A percentile compares a stretch with the other conserved stretches of the same genome.
These are phyloP conservation scores for Reinhardtius hippoglossoides DNA, from an alignment of 2,113 vertebrate species.

Conservation along the genomic window DNA sequence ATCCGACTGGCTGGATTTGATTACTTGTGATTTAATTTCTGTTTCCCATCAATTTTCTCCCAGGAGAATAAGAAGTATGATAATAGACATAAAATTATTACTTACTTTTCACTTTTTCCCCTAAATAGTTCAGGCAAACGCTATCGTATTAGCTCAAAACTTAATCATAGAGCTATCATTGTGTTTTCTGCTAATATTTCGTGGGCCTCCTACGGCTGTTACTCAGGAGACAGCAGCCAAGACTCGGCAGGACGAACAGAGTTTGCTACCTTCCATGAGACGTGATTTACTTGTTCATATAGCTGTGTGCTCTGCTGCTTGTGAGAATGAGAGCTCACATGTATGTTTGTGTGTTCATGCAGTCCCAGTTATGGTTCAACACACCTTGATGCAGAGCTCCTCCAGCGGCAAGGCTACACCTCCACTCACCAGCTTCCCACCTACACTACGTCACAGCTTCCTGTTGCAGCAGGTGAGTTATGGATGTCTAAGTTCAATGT, in stretches of 20 bases:
- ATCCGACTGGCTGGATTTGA: constrained; percentile 21
- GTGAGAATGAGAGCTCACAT: constrained; percentile 4
- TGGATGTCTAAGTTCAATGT: neutral
- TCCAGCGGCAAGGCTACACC: constrained; percentile 92
- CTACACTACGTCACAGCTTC: constrained; percentile 89
- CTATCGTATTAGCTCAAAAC: neutral
- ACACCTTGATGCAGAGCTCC: constrained; percentile 91
- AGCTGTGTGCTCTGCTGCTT: neutral
- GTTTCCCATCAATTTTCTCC: constrained; percentile 9
- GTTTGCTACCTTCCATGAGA: neutral
- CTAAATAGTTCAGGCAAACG: neutral
- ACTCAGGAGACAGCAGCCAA: neutral
- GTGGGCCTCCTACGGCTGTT: neutral
- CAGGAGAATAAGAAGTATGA: neutral
- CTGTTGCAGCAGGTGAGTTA: constrained; percentile 89
- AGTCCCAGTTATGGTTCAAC: constrained; percentile 95
- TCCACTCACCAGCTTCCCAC: constrained; percentile 91
- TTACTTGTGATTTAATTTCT: constrained; percentile 26
- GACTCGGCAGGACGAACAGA: neutral
- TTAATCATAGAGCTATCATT: neutral
- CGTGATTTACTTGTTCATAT: neutral
- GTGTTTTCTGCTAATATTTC: constrained; percentile 3
- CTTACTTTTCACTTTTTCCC: neutral
- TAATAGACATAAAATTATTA: neutral
- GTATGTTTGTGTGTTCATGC: constrained; percentile 48